Base-by-base conservation (phyloP, 2,888 invertebrate genomes). In the Agrypnus murinus region DNA sequence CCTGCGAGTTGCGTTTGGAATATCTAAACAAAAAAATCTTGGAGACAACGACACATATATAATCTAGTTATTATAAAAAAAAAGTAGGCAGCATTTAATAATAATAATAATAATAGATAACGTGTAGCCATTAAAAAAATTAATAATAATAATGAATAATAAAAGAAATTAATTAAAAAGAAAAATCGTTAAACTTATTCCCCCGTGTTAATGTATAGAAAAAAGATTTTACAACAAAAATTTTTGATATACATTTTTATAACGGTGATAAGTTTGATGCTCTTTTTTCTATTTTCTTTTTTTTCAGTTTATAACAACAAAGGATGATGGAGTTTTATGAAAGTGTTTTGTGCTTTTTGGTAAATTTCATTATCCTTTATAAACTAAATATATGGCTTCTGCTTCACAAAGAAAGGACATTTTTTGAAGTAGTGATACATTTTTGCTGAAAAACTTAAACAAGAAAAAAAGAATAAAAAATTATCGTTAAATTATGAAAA, bases 401-500 rank as follows among this genome's bases (percentile, higher is more conserved):
- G 84, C 84, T 84, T 75, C 63, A 69, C 46, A 63, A 72, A 65
- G 25, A 25, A 25, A 25, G 62, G 60, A 64, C 60, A 67, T 53
- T 50, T 25, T 25, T 25, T 67, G 81, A 83, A 82, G 82, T 84
- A 84, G 84, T 83, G 84, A 84, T 84, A 85, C 81, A 78, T 81
- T 82, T 77, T 81, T 80, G 81, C 81, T 81, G 83, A 79, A 66
- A n/a, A 64, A 73, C 25, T 25, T 25, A 25, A n/a, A 25, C 25
- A 25, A 25, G 25, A 25, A 67, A 74, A 75, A 74, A 79, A 80
- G 73, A n/a, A 75, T 78, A 80, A 80, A 82, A n/a, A 87, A 86
- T 87, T 87, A 88, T 89, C 89, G 89, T 89, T 89, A 89, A 87
- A 87, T 88, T 73, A 73, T 70, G 80, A 74, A 72, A 81, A 38